These are phyloP conservation scores for Anas platyrhynchos DNA, from an alignment of 2,113 vertebrate genomes.

Conservation along the genomic window DNA sequence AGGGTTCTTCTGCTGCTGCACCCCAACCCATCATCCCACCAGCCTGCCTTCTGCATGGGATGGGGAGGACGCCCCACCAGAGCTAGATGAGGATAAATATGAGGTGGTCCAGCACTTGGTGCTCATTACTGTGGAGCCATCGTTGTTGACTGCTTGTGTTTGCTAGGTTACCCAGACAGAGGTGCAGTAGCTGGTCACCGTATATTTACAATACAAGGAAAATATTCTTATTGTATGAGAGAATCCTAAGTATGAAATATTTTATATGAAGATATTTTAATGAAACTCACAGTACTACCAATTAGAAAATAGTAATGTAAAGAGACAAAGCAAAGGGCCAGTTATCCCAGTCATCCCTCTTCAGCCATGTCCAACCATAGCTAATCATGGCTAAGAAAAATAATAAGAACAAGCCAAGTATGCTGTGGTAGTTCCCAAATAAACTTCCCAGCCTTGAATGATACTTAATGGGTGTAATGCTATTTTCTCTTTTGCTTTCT, in stretches of 20 bases:
- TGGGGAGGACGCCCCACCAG: fast-evolving
- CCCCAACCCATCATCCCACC: not conserved
- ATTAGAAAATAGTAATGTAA: not conserved
- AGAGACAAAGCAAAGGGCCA: not conserved
- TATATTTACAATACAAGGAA: conserved; percentile 72
- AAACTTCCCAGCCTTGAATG: not conserved
- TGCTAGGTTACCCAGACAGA: conserved; percentile 82
- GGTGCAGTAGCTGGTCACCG: conserved; percentile 87
- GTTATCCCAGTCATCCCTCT: not conserved
- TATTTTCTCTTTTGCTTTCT: not conserved
- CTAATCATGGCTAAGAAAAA: not conserved
- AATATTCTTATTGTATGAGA: not conserved
- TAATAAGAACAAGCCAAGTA: not conserved
- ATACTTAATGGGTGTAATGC: too few relatives aligned
- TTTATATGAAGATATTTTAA: not conserved
- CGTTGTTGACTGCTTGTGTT: conserved; percentile 87
- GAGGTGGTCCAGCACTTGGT: conserved; percentile 74
- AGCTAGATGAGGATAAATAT: conserved; percentile 26
- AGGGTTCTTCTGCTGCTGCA: not conserved
- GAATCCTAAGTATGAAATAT: not conserved
- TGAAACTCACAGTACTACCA: not conserved
- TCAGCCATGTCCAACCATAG: not conserved
- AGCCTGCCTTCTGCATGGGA: not conserved
- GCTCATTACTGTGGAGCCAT: conserved; percentile 81
- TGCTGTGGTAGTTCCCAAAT: not conserved